Evolutionary conservation across 2,888 invertebrate genomes (phyloP), one percentile per base, ranked within the genome.

Genomic region (Plutella xylostella): DNA sequence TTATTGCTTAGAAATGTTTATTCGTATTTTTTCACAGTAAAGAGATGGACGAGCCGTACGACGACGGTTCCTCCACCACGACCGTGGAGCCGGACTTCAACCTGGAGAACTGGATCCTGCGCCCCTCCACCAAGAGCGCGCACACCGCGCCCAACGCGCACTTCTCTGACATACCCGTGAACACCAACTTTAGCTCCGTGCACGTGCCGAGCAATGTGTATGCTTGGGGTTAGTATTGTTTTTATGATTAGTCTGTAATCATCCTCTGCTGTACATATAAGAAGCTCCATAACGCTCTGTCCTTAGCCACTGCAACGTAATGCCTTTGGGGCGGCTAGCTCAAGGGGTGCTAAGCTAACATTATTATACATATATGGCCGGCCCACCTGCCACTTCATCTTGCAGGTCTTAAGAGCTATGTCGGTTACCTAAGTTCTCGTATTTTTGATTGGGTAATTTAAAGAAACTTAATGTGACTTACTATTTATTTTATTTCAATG

Each of bases 131-230:
- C 14, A 87, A 87, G 61, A 87, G 87, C 56, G 87, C 91, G 49
- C 86, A 89, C 40, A 72, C 92, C 48, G 87, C 86, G 48, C 86
- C 86, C 55, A 92, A 91, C 68, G 77, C 87, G 28, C 92, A 94
- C 63, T 96, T 94, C 72, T 92, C 91, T 53, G 88, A 92, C 62
- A 89, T 90, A 50, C 87, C 88, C 21, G 90, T 92, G 21, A 94
- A 94, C 68, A 87, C 88, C 33, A 92, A 88, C 65, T 86, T 90
- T 65, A 95, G 94, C 63, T 93, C 96, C 51, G 94, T 97, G 34
- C 97, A 97, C 70, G 94, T 98, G 40, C 97, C 98, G 25, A 96
- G 96, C 50, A 97, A 97, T 74, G 96, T 98, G 47, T 97, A 92
- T 72, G 94, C 96, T 63, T 88, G 92, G 88, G 92, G 92, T 92